Conservation (phyloP, 2,113 vertebrate species). For the Rhinoptilus africanus region DNA sequence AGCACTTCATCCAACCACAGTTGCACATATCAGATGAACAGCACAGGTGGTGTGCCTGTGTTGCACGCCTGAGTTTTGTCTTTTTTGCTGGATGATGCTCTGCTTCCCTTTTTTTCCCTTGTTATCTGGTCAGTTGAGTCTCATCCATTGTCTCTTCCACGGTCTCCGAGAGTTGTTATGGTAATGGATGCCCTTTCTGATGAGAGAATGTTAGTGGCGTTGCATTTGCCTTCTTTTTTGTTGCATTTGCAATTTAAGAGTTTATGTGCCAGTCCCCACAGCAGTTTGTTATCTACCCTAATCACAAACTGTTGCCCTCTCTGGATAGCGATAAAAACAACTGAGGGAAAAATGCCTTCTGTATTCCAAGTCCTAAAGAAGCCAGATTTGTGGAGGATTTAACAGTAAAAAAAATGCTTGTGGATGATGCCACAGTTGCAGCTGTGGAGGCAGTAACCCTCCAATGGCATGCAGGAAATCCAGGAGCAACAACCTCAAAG, state of each 20-base stretch:
- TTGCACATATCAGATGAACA: not conserved
- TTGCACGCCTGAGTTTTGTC: not conserved
- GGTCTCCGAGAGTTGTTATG: fast-evolving
- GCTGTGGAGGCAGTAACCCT: not conserved
- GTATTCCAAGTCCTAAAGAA: not conserved
- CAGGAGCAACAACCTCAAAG: not conserved
- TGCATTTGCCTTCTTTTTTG: not conserved
- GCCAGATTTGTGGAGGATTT: not conserved
- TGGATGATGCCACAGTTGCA: not conserved
- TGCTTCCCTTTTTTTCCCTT: not conserved
- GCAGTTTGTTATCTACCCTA: not conserved
- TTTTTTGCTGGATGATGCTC: not conserved
- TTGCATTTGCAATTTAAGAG: not conserved
- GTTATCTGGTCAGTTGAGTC: not conserved
- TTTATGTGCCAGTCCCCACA: not conserved
- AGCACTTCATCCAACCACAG: not conserved
- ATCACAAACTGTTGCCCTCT: not conserved
- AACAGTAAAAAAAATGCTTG: not conserved
- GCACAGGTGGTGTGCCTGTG: not conserved
- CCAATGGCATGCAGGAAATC: not conserved
- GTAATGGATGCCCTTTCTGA: not conserved
- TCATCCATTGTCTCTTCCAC: not conserved
- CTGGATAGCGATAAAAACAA: fast-evolving
- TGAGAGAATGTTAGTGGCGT: not conserved
- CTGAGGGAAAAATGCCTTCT: not conserved